A percentile compares a stretch with the other conserved stretches of the same genome.
phyloP scores from a whole-genome alignment of 2,113 vertebrate species.

The Sinocyclocheilus anshuiensis region DNA sequence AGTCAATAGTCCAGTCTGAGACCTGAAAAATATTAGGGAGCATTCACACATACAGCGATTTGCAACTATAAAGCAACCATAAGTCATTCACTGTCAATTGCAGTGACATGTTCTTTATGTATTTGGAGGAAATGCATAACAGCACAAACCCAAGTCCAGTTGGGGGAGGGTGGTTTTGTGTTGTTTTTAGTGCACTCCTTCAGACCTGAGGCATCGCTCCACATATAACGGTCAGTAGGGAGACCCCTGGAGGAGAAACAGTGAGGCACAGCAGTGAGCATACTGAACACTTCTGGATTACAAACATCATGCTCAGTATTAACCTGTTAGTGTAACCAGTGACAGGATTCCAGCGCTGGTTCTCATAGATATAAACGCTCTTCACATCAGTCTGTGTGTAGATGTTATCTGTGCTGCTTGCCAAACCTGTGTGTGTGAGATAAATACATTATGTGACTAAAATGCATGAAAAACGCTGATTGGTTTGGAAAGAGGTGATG shows the following conservation, averaged over 20 bases:
- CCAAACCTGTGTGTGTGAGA: slow-evolving; percentile 73
- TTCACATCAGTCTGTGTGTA: slow-evolving; percentile 89
- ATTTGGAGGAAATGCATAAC: background rate
- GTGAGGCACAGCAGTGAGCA: background rate
- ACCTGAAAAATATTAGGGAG: slow-evolving; percentile 73
- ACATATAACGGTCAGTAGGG: slow-evolving; percentile 96
- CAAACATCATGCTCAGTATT: background rate
- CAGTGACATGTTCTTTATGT: background rate
- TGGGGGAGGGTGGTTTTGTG: slow-evolving; percentile 88
- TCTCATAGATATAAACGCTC: slow-evolving; percentile 92
- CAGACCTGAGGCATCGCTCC: slow-evolving; percentile 91
- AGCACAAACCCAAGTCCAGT: slow-evolving; percentile 91
- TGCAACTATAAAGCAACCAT: background rate
- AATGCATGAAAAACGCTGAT: background rate
- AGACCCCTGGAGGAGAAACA: slow-evolving; percentile 81
- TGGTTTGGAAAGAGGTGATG: background rate
- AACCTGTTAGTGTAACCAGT: slow-evolving; percentile 93
- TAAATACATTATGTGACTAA: background rate
- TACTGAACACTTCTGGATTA: background rate
- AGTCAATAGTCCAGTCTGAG: slow-evolving; percentile 91
- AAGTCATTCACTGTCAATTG: background rate
- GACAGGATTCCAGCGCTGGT: slow-evolving; percentile 97
- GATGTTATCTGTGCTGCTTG: slow-evolving; percentile 87
- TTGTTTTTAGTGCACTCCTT: slow-evolving; percentile 90
- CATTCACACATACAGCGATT: background rate